Evolutionary conservation across 1,140 invertebrate species (phyloP).

Genomic region (Bombus sylvicola): DNA sequence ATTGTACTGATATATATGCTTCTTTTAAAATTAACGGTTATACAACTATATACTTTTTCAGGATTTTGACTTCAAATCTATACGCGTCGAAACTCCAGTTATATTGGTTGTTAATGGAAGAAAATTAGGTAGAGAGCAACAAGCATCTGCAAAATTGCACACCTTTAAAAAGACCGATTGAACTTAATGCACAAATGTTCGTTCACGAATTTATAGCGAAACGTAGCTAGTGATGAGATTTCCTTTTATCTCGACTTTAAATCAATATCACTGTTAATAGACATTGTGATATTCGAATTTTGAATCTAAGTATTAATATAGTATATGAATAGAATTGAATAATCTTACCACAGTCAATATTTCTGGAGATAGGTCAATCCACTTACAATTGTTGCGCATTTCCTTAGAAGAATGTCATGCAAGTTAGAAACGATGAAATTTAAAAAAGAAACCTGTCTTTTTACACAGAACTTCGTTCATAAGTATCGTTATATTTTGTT

Average conservation of each 20-base stretch:
- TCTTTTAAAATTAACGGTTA: conserved; percentile 9
- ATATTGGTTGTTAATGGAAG: conserved; percentile 90
- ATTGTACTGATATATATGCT: neutral
- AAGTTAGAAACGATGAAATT: conserved; percentile 20
- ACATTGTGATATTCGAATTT: conserved; percentile 34
- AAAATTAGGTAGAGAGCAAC: conserved; percentile 87
- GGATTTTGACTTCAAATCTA: conserved; percentile 88
- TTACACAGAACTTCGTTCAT: conserved; percentile 9
- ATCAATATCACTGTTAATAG: conserved; percentile 19
- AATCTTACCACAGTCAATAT: conserved; percentile 48
- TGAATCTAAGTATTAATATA: conserved; percentile 28
- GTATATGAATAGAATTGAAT: conserved; percentile 23
- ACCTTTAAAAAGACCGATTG: conserved; percentile 80
- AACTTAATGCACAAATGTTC: conserved; percentile 39
- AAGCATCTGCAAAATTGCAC: conserved; percentile 84
- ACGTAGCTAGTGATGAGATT: neutral
- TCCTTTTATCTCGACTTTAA: neutral
- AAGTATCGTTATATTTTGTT: conserved; percentile 38
- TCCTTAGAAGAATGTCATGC: conserved; percentile 3
- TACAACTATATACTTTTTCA: conserved; percentile 77
- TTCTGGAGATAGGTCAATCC: conserved; percentile 26
- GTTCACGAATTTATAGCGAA: conserved; percentile 1
- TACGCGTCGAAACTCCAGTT: conserved; percentile 90
- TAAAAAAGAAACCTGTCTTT: conserved; percentile 2
- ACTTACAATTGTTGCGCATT: conserved; percentile 35